These are phyloP conservation scores for Neelides sp. DNA, from an alignment of 1,140 invertebrate species.

Conservation along the genomic window DNA sequence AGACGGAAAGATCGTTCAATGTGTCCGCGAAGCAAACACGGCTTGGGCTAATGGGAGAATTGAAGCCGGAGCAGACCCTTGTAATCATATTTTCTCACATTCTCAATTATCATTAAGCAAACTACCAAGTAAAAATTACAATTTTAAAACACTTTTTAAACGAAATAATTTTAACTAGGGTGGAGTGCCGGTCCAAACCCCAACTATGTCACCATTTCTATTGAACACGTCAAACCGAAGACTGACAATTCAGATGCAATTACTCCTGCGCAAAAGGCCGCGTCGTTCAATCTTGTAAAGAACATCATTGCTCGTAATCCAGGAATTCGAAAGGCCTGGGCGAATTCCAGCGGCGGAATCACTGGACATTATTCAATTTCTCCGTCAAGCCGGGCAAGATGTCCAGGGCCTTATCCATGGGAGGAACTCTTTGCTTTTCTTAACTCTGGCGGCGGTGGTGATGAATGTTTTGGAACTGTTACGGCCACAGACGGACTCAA, in stretches of 20 bases:
- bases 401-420: conserved; percentile 27
- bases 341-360: conserved; percentile 16
- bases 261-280: conserved; percentile 12
- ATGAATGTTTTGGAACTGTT: conserved; percentile 15
- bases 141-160: background rate
- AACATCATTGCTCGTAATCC: conserved; percentile 21
- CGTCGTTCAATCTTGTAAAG: conserved; percentile 16
- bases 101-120: background rate
- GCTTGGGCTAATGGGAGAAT: conserved; percentile 26
- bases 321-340: conserved; percentile 15
- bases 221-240: conserved; percentile 23
- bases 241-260: conserved; percentile 23
- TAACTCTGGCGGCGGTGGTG: background rate
- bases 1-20: conserved; percentile 20
- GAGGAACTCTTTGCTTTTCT: conserved; percentile 13
- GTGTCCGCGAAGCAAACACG: conserved; percentile 14
- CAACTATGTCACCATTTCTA: conserved; percentile 24
- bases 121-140: background rate
- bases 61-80: conserved; percentile 25
- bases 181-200: conserved; percentile 18
- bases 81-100: conserved; percentile 10
- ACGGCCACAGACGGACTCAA: conserved; percentile 8
- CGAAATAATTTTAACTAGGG: conserved; percentile 16
- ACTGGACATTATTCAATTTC: conserved; percentile 25
- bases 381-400: conserved; percentile 14